Base-by-base conservation (phyloP, 2,888 invertebrate genomes). In the Antheraea assamensis region DNA sequence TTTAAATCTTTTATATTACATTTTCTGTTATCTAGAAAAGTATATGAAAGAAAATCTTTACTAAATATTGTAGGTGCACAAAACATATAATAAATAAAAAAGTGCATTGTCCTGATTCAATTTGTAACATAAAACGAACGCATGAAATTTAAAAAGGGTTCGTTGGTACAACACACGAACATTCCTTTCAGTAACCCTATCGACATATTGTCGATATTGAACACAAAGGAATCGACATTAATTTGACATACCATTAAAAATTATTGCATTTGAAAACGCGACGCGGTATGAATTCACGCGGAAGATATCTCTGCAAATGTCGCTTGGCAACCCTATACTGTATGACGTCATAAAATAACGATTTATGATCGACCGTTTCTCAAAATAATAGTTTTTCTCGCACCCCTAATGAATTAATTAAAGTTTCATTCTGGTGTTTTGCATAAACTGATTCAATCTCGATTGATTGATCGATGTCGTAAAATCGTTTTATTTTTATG, bases 191-290 rank as follows among this genome's bases (percentile, higher is more conserved):
- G 78, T 82, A 83, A 90, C 91, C 91, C 92, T 89, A 93, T 94
- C 91, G 94, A 92, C 92, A 92, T 90, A 92, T 92, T 93, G 92
- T 87, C 92, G 87, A 93, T 93, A 80, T 78, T 80, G 81, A 77
- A 76, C 82, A 93, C 91, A 93, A 93, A 89, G 82, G 91, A 83
- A 87, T 88, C 87, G 90, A 93, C 91, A 91, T 92, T 93, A 93
- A 94, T 93, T 92, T 92, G 94, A 93, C 93, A 88, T 92, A 90
- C 90, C 92, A 93, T 94, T 93, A 93, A 92, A 92, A 91, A 90
- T 92, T 86, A 92, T 94, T 90, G 88, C 92, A 90, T 90, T 88
- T 87, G 88, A 89, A 90, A 68, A 68, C 35, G n/a, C 68, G 68
- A 68, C 68, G 31, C 68, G 68, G 31, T 68, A 68, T 35, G 68